Percentiles rank a stretch among this genome's conserved stretches.
These are phyloP conservation scores for Mythimna pallens DNA, from an alignment of 2,888 invertebrate genomes.

Conservation along the genomic window DNA sequence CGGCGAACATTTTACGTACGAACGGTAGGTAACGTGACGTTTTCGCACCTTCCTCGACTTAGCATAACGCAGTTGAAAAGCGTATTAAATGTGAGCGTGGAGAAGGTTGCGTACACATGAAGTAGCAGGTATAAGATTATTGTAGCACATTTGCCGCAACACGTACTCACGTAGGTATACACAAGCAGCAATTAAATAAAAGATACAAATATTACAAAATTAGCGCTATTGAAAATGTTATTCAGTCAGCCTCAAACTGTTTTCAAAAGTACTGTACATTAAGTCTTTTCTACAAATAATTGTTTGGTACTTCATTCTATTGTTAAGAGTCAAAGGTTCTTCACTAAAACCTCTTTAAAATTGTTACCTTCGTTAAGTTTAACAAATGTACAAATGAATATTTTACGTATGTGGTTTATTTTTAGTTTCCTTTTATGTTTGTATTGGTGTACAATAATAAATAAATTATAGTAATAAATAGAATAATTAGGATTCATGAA, in stretches of 20 bases:
- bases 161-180: constrained; percentile 7
- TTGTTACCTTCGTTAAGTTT: constrained; percentile 10
- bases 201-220: constrained; percentile 23
- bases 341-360: constrained; percentile 15
- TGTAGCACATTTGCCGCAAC: constrained; percentile 39
- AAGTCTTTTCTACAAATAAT: constrained; percentile 10
- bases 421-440: no score
- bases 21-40: constrained; percentile 32
- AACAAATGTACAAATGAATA: no score
- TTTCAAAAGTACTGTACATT: constrained; percentile 13
- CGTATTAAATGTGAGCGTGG: constrained; percentile 61
- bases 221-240: constrained; percentile 6
- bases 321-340: neutral
- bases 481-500: neutral
- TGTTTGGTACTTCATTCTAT: constrained; percentile 3
- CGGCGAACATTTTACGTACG: constrained; percentile 21
- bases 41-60: constrained; percentile 43
- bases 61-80: constrained; percentile 57
- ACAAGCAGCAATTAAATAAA: constrained; percentile 34
- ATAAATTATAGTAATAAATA: no score
- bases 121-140: constrained; percentile 43
- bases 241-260: constrained; percentile 10
- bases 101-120: constrained; percentile 45
- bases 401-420: no score
- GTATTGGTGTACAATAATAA: no score